phyloP scores from a whole-genome alignment of 1,140 invertebrate genomes.

The Centruroides sculpturatus region DNA sequence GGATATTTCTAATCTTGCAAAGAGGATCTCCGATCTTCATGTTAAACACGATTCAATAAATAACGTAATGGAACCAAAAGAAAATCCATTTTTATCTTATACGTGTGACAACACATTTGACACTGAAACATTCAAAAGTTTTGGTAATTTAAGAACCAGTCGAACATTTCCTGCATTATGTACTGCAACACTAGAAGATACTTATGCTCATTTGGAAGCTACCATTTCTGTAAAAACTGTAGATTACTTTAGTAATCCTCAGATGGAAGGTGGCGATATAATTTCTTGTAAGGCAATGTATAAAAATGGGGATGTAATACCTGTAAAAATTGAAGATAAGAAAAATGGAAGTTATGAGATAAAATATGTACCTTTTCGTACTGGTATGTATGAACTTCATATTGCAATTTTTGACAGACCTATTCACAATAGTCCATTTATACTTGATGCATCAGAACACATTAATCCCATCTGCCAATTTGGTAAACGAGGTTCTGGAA shows the following conservation, averaged over 20 bases:
- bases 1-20: constrained; percentile 77
- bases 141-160: constrained; percentile 52
- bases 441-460: constrained; percentile 52
- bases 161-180: constrained; percentile 65
- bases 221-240: constrained; percentile 51
- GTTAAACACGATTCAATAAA: constrained; percentile 68
- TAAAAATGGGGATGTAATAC: constrained; percentile 17
- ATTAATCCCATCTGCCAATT: constrained; percentile 60
- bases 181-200: constrained; percentile 24
- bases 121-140: constrained; percentile 28
- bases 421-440: constrained; percentile 65
- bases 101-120: constrained; percentile 44
- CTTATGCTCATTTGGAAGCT: constrained; percentile 47
- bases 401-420: constrained; percentile 70
- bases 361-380: constrained; percentile 36
- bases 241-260: constrained; percentile 66
- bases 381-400: constrained; percentile 47
- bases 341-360: constrained; percentile 65
- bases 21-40: constrained; percentile 70
- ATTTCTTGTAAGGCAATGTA: constrained; percentile 43
- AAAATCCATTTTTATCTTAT: constrained; percentile 75
- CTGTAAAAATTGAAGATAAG: constrained; percentile 48
- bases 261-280: constrained; percentile 70
- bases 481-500: constrained; percentile 52
- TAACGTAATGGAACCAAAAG: constrained; percentile 65